These are phyloP conservation scores for Nylanderia fulva DNA, from an alignment of 1,140 invertebrate genomes.

Conservation along the genomic window DNA sequence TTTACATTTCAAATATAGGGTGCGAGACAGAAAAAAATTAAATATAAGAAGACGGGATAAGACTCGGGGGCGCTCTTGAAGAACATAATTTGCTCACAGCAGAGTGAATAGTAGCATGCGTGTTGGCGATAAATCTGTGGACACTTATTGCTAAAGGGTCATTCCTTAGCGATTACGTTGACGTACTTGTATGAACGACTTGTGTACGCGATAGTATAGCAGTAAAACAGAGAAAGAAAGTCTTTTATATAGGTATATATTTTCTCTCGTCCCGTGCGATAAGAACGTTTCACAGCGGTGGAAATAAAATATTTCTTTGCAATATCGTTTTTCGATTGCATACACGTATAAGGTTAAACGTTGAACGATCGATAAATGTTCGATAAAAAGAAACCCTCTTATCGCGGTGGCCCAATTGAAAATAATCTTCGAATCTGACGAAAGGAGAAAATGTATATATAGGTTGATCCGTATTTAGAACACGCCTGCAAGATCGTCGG, in stretches of 20 bases:
- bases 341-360: constrained; percentile 13
- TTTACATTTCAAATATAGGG: constrained; percentile 35
- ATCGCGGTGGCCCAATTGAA: constrained; percentile 23
- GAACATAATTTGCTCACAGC: not conserved
- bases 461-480: constrained; percentile 57
- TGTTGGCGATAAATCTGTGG: not conserved
- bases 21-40: not conserved
- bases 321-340: constrained; percentile 23
- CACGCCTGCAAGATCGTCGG: constrained; percentile 36
- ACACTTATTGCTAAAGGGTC: not conserved
- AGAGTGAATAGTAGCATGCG: not conserved
- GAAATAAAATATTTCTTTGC: constrained; percentile 31
- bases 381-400: constrained; percentile 28
- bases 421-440: constrained; percentile 48
- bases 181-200: not conserved
- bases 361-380: constrained; percentile 21
- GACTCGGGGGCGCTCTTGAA: not conserved
- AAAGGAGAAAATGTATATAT: constrained; percentile 40
- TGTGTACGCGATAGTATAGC: not conserved
- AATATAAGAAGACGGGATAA: not conserved
- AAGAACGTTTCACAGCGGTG: constrained; percentile 25
- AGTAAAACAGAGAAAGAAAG: not conserved
- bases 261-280: not conserved
- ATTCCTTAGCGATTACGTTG: not conserved
- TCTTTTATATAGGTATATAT: not conserved